Base-by-base conservation (phyloP, 2,797 vertebrate genomes). In the Tauraco hartlaubi region DNA sequence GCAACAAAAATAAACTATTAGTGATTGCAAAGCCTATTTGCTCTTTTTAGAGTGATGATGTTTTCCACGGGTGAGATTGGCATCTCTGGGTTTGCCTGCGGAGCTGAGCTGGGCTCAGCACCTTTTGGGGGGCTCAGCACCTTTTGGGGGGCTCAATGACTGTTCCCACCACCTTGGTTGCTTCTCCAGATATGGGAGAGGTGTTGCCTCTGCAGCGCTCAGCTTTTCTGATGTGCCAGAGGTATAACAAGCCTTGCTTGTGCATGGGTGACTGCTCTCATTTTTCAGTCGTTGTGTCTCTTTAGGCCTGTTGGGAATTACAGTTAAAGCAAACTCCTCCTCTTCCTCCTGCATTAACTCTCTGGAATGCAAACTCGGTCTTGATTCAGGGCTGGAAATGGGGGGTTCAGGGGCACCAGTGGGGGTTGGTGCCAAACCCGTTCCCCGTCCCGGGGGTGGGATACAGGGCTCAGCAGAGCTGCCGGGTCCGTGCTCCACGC, bases 41-140 rank as follows among this genome's bases (percentile, higher is more conserved):
- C 28, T 52, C 15, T 19, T 19, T 15, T 12, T 7, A 7, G 51
- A 21, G 37, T 2, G 29, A 2, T 1, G 2, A 2, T 2, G 1
- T n/a, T 48, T 31, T 64, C 58, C 46, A 12, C 7, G 6, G 46
- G 31, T 17, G 46, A 33, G 28, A 4, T 12, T 3, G 29, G 56
- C 21, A 23, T 11, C 63, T 51, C 31, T 0, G 4, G 19, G 23
- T 25, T 20, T 54, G 66, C 0, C 66, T 15, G 49, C 4, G 26
- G 44, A 10, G 48, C 28, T 1, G 14, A 31, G 49, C 56, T 14
- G 58, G 43, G 37, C 64, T 59, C 67, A 26, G 2, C 35, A 35
- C 35, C 35, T 35, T 35, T 35, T 35, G 35, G 35, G 35, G 35
- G 35, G 35, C 35, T 35, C 35, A 35, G 35, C 35, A 5, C 37